phyloP scores from a whole-genome alignment of 2,888 invertebrate genomes.

The Drosophila mimetica region DNA sequence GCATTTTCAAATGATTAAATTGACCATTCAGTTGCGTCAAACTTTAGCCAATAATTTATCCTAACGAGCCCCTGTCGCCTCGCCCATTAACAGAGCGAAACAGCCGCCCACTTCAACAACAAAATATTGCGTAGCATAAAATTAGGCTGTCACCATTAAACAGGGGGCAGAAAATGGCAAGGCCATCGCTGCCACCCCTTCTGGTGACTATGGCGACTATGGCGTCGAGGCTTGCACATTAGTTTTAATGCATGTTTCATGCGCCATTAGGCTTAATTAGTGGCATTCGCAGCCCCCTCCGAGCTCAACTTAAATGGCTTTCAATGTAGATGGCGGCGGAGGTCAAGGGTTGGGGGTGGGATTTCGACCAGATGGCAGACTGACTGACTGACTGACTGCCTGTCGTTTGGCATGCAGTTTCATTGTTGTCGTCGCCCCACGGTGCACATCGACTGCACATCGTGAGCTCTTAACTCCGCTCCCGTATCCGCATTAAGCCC shows the following conservation, averaged over 20 bases:
- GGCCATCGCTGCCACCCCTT: slow-evolving; percentile 10
- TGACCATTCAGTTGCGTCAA: slow-evolving; percentile 2
- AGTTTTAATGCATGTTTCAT: slow-evolving; percentile 79
- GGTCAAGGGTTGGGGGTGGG: slow-evolving; percentile 15
- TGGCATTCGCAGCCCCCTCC: slow-evolving; percentile 54
- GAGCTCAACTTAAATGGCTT: slow-evolving; percentile 52
- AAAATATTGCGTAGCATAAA: slow-evolving; percentile 66
- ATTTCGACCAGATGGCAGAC: background rate
- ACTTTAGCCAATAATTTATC: slow-evolving; percentile 12
- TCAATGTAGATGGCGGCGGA: slow-evolving; percentile 50
- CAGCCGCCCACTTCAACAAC: slow-evolving; percentile 37
- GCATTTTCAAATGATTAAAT: background rate
- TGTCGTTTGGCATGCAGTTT: slow-evolving; percentile 55
- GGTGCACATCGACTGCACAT: slow-evolving; percentile 27
- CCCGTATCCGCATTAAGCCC: slow-evolving; percentile 42
- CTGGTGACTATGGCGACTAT: slow-evolving; percentile 8
- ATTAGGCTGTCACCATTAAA: slow-evolving; percentile 70
- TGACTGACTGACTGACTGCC: slow-evolving; percentile 38
- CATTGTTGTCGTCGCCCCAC: slow-evolving; percentile 50
- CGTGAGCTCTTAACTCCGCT: slow-evolving; percentile 12
- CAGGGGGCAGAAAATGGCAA: slow-evolving; percentile 17
- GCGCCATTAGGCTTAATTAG: slow-evolving; percentile 79
- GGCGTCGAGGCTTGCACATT: slow-evolving; percentile 69
- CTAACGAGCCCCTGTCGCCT: background rate
- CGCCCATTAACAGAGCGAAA: slow-evolving; percentile 9